Percentiles rank a stretch among this genome's conserved stretches.
phyloP scores from a whole-genome alignment of 2,888 invertebrate genomes.

The Latrodectus hesperus region DNA sequence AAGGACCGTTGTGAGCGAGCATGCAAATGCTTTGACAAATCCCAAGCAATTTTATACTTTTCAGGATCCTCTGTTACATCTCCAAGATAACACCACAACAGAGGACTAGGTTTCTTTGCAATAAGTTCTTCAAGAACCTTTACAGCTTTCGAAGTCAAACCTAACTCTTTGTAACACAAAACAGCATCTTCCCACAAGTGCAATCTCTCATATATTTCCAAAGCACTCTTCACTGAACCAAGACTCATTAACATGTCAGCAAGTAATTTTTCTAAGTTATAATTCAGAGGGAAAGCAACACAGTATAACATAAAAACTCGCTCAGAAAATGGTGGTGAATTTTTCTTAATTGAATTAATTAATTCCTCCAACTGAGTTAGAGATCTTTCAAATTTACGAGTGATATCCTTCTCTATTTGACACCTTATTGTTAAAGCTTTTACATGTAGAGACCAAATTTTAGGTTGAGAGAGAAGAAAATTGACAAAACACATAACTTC shows the following conservation, averaged over 20 bases:
- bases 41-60: conserved; percentile 93
- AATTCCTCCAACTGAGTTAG: conserved; percentile 87
- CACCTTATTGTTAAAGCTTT: conserved; percentile 85
- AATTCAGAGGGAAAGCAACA: conserved; percentile 83
- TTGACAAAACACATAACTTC: conserved; percentile 86
- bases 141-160: conserved; percentile 81
- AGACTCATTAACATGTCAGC: conserved; percentile 86
- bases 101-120: conserved; percentile 87
- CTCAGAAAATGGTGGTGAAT: conserved; percentile 77
- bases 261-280: conserved; percentile 85
- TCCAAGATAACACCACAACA: conserved; percentile 92
- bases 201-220: conserved; percentile 84
- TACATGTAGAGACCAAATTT: conserved; percentile 85
- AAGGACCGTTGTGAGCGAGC: conserved; percentile 91
- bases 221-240: conserved; percentile 88
- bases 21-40: conserved; percentile 86
- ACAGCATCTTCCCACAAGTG: conserved; percentile 95
- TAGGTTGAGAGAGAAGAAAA: conserved; percentile 80
- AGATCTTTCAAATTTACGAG: conserved; percentile 89
- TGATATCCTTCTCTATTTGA: conserved; percentile 84
- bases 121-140: conserved; percentile 85
- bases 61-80: conserved; percentile 86
- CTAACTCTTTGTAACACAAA: conserved; percentile 89
- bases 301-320: conserved; percentile 82
- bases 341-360: conserved; percentile 51